Conservation (phyloP, 2,113 vertebrate species). For the Ceyx cyanopectus region DNA sequence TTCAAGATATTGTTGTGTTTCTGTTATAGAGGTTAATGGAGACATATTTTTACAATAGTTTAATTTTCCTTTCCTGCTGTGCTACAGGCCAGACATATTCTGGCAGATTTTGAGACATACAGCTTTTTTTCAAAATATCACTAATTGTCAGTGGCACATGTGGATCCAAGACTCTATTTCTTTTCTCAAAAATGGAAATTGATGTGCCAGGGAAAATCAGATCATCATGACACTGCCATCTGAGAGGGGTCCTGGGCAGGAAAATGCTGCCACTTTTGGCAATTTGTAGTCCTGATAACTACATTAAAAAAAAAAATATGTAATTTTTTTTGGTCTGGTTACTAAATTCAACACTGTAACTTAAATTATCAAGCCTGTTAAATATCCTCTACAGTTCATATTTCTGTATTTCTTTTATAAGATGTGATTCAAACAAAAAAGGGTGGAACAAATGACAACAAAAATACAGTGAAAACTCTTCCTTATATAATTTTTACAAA, state of each 20-base stretch:
- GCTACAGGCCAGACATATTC: not conserved
- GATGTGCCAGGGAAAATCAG: not conserved
- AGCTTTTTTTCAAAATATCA: not conserved
- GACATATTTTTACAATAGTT: not conserved
- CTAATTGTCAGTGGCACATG: not conserved
- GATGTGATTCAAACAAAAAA: not conserved
- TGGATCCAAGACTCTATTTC: not conserved
- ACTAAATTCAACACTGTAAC: not conserved
- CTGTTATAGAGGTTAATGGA: not conserved
- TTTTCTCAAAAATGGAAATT: not conserved
- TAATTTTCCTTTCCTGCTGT: not conserved
- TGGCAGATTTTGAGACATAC: not conserved
- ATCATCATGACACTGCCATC: not conserved
- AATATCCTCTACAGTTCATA: not conserved
- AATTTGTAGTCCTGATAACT: not conserved
- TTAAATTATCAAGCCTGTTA: not conserved
- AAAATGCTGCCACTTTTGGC: not conserved
- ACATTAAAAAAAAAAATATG: too few relatives aligned
- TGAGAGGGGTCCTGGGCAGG: not conserved
- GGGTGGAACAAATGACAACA: not conserved
- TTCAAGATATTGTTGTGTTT: not conserved
- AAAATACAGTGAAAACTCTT: not conserved
- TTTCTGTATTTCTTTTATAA: not conserved
- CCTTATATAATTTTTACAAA: not conserved
- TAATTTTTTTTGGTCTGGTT: not conserved